These are phyloP conservation scores for Drosophila neonasuta DNA, from an alignment of 2,888 invertebrate genomes.

Conservation along the genomic window DNA sequence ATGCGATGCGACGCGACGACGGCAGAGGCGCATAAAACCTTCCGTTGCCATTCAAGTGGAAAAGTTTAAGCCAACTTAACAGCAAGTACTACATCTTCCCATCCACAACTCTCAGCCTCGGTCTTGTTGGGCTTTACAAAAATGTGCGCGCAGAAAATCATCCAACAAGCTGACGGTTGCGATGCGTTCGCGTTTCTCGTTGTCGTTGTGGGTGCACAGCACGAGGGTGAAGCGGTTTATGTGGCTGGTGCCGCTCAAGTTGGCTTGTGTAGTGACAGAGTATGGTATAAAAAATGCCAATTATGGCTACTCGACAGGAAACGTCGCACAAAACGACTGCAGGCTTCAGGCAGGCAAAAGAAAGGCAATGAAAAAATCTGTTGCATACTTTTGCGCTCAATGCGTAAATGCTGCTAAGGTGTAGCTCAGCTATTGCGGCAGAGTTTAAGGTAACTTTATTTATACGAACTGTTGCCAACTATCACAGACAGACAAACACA, in stretches of 20 bases:
- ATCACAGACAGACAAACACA: neutral
- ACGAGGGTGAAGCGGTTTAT: slow-evolving; percentile 12
- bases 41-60: slow-evolving; percentile 76
- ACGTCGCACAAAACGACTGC: slow-evolving; percentile 44
- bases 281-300: slow-evolving; percentile 58
- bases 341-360: slow-evolving; percentile 18
- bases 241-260: slow-evolving; percentile 42
- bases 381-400: slow-evolving; percentile 53
- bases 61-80: slow-evolving; percentile 75
- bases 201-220: neutral
- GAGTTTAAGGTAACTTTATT: slow-evolving; percentile 18
- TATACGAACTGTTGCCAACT: slow-evolving; percentile 9
- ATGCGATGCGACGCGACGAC: slow-evolving; percentile 11
- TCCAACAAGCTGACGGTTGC: slow-evolving; percentile 24
- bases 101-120: neutral
- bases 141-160: slow-evolving; percentile 59
- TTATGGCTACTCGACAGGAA: slow-evolving; percentile 61
- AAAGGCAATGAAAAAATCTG: slow-evolving; percentile 22
- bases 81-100: slow-evolving; percentile 25
- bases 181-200: slow-evolving; percentile 6
- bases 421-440: slow-evolving; percentile 8
- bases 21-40: slow-evolving; percentile 65
- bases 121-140: slow-evolving; percentile 25
- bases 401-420: slow-evolving; percentile 46
- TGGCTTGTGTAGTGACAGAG: slow-evolving; percentile 52